Conservation (phyloP, 2,888 invertebrate species). For the Dyspetes luteomarginatus region DNA sequence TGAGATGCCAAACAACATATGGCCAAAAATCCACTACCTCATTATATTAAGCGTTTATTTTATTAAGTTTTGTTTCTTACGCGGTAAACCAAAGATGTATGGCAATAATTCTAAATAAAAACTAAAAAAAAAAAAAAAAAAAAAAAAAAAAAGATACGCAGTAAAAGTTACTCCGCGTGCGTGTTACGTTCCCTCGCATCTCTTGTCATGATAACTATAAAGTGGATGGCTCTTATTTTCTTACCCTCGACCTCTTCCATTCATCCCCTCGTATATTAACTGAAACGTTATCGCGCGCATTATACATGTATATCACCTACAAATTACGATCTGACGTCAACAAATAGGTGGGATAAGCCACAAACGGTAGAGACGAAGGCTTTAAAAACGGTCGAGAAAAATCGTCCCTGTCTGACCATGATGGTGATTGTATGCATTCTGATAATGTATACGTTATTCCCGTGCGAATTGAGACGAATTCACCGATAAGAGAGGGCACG, state of each 20-base stretch:
- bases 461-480: conserved; percentile 10
- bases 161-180: conserved; percentile 6
- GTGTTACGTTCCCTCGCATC: background rate
- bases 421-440: background rate
- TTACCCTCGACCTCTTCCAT: conserved; percentile 12
- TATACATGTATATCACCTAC: background rate
- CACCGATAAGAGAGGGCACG: background rate
- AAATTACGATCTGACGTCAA: conserved; percentile 47
- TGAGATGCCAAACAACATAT: too few species aligned
- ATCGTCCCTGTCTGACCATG: background rate
- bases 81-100: too few species aligned
- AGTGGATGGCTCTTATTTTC: conserved; percentile 24
- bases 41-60: too few species aligned
- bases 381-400: background rate
- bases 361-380: background rate
- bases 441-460: background rate
- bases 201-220: conserved; percentile 10
- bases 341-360: conserved; percentile 40
- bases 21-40: too few species aligned
- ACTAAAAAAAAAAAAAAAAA: too few species aligned
- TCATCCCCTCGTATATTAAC: conserved; percentile 19
- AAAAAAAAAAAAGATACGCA: too few species aligned
- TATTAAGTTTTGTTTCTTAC: too few species aligned
- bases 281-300: conserved; percentile 19
- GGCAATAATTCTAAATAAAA: too few species aligned